These are phyloP conservation scores for Rallus crepitans DNA, from an alignment of 2,797 vertebrate species.

Conservation along the genomic window DNA sequence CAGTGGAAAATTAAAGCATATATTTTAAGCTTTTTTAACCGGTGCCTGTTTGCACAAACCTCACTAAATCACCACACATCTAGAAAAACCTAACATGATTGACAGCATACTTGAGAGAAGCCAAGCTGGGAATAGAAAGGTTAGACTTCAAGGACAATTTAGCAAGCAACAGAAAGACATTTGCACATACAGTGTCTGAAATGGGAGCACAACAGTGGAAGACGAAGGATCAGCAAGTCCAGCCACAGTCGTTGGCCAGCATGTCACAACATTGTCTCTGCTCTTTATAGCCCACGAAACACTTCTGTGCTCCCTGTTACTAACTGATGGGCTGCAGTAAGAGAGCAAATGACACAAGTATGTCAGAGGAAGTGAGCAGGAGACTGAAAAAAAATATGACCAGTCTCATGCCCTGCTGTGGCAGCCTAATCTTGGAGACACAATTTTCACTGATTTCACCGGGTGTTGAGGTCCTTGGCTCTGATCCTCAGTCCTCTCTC, in stretches of 20 bases:
- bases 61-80: background rate
- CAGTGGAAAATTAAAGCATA: background rate
- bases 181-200: background rate
- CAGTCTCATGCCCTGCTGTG: background rate
- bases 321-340: background rate
- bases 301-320: background rate
- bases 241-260: background rate
- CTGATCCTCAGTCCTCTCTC: background rate
- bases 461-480: background rate
- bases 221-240: constrained; percentile 7
- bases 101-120: background rate
- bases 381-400: background rate
- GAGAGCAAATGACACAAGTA: background rate
- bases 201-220: background rate
- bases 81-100: background rate
- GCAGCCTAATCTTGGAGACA: background rate
- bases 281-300: background rate
- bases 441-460: background rate
- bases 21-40: background rate
- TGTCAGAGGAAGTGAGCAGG: background rate
- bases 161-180: constrained; percentile 10
- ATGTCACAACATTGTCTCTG: background rate
- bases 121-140: background rate
- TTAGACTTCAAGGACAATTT: constrained; percentile 18
- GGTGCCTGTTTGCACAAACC: background rate